phyloP scores from a whole-genome alignment of 2,797 vertebrate genomes.

The Takifugu rubripes region DNA sequence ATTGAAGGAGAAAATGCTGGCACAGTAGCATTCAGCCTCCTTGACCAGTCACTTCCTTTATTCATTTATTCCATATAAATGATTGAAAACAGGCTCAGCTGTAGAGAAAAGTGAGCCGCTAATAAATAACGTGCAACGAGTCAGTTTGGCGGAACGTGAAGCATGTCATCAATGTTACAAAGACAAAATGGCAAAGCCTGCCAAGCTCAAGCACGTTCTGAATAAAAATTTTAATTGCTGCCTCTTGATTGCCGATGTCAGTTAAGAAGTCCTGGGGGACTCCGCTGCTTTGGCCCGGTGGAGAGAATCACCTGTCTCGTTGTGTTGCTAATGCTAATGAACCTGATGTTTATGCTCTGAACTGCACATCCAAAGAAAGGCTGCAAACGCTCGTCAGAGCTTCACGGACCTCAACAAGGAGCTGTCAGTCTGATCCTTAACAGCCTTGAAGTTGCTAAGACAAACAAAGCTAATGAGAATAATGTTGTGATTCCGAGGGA shows the following conservation, averaged over 20 bases:
- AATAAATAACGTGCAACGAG: neutral
- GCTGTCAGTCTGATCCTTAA: conserved; percentile 55
- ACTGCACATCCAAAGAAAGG: conserved; percentile 23
- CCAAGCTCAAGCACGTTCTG: conserved; percentile 26
- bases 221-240: conserved; percentile 49
- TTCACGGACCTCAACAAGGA: conserved; percentile 35
- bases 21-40: conserved; percentile 32
- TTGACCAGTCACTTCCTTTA: conserved; percentile 32
- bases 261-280: conserved; percentile 38
- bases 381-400: conserved; percentile 23
- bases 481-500: conserved; percentile 28
- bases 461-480: conserved; percentile 18
- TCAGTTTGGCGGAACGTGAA: no score
- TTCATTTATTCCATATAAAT: conserved; percentile 26
- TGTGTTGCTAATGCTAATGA: conserved; percentile 47
- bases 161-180: conserved; percentile 4
- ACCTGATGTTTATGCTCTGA: conserved; percentile 34
- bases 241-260: conserved; percentile 42
- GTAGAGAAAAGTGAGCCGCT: conserved; percentile 6
- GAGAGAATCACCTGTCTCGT: conserved; percentile 13
- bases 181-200: conserved; percentile 1
- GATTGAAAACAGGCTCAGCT: conserved; percentile 24
- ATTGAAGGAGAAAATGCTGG: conserved; percentile 43
- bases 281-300: conserved; percentile 1
- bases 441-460: conserved; percentile 9